Percentiles rank a stretch among this genome's conserved stretches.
Evolutionary conservation across 2,113 vertebrate species (phyloP).

Genomic region (Phyllopteryx taeniolatus): DNA sequence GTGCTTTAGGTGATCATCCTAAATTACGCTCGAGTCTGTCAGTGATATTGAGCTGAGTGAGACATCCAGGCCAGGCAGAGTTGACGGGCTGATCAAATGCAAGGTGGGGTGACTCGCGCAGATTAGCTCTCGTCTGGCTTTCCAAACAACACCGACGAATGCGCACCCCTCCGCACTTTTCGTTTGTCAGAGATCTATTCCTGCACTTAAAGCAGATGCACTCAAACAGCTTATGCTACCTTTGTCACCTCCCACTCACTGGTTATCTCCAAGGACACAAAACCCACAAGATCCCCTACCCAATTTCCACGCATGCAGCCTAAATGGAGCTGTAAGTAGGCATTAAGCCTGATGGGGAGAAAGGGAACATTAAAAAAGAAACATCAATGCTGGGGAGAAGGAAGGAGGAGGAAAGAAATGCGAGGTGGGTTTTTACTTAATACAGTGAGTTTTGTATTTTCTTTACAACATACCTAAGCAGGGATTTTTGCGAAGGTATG

Average conservation of each 20-base stretch:
- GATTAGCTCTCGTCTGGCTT: constrained; percentile 62
- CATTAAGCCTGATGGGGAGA: constrained; percentile 65
- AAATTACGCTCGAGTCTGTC: neutral
- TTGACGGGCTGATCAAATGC: constrained; percentile 43
- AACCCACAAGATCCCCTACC: constrained; percentile 68
- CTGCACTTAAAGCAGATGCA: constrained; percentile 61
- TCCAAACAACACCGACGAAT: constrained; percentile 63
- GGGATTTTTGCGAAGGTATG: constrained; percentile 35
- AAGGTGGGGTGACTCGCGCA: constrained; percentile 60
- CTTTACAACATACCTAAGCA: constrained; percentile 60
- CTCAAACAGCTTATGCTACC: constrained; percentile 63
- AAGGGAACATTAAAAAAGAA: constrained; percentile 48
- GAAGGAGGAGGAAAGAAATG: constrained; percentile 35
- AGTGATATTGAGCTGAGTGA: neutral
- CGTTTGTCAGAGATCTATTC: constrained; percentile 69
- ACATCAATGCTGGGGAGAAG: constrained; percentile 38
- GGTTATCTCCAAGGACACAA: constrained; percentile 74
- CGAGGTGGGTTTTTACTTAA: constrained; percentile 63
- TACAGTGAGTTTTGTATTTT: constrained; percentile 58
- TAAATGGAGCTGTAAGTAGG: constrained; percentile 70
- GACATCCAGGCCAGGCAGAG: constrained; percentile 20
- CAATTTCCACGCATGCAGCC: constrained; percentile 71
- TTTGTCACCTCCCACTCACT: constrained; percentile 73
- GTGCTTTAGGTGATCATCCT: neutral
- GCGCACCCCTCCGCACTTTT: constrained; percentile 58